Evolutionary conservation across 37 sponge, comb jelly and placozoan genomes (phyloP).

Genomic region (Petrosia ficiformis): DNA sequence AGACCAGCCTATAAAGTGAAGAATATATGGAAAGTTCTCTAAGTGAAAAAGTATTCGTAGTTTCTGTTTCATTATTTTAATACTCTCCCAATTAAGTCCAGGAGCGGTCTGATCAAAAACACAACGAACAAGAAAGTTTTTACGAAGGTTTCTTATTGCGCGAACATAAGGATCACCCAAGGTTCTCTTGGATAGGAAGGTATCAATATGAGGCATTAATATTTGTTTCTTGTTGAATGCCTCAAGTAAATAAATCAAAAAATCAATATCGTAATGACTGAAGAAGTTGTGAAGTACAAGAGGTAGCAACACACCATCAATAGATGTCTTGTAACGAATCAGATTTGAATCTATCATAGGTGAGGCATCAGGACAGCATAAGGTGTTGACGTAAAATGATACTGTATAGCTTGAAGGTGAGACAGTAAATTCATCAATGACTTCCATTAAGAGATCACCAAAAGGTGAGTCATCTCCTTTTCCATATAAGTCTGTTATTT

Average conservation of each 20-base stretch:
- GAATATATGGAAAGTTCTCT: neutral
- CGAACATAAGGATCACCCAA: neutral
- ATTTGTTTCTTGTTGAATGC: neutral
- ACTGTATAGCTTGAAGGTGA: neutral
- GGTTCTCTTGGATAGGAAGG: neutral
- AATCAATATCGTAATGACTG: neutral
- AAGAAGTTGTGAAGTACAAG: conserved; percentile 2
- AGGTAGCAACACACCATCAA: neutral
- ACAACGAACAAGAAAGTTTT: neutral
- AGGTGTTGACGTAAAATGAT: neutral
- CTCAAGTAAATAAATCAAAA: neutral
- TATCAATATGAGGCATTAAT: too few species aligned
- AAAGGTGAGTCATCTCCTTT: too few species aligned
- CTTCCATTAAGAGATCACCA: too few species aligned
- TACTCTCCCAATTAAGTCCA: neutral
- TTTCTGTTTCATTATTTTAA: neutral
- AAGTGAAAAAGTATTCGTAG: neutral
- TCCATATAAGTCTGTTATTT: too few species aligned
- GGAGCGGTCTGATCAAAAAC: neutral
- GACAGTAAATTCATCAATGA: neutral
- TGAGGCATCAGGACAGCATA: conserved; percentile 2
- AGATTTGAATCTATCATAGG: neutral
- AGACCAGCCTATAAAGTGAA: neutral
- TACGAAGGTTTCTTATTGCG: neutral
- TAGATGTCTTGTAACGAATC: neutral